These are phyloP conservation scores for Thaumatotibia leucotreta DNA, from an alignment of 1,140 invertebrate genomes.

Conservation along the genomic window DNA sequence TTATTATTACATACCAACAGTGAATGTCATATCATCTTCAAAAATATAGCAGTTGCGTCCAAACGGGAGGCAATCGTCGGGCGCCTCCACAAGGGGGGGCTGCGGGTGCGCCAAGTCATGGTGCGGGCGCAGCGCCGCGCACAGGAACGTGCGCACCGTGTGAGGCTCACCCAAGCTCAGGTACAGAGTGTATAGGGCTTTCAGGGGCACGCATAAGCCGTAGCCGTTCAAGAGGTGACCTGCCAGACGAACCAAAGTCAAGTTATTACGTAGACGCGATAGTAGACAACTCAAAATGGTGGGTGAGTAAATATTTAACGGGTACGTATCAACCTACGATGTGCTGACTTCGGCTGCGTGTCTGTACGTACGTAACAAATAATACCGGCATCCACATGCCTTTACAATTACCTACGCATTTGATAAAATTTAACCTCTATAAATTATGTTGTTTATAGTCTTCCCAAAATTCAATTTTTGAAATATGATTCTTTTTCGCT, in stretches of 20 bases:
- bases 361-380: too few relatives aligned
- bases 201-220: conserved; percentile 67
- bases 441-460: too few relatives aligned
- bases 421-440: too few relatives aligned
- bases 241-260: conserved; percentile 28
- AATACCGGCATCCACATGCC: too few relatives aligned
- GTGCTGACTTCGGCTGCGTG: too few relatives aligned
- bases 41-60: conserved; percentile 55
- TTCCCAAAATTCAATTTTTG: too few relatives aligned
- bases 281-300: too few relatives aligned
- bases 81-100: conserved; percentile 25
- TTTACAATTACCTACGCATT: too few relatives aligned
- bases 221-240: conserved; percentile 59
- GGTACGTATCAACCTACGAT: too few relatives aligned
- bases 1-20: conserved; percentile 28
- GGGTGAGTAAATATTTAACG: too few relatives aligned
- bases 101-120: conserved; percentile 29
- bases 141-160: conserved; percentile 63
- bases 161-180: conserved; percentile 68
- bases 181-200: conserved; percentile 71
- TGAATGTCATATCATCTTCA: conserved; percentile 52
- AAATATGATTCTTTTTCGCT: too few relatives aligned
- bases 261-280: background rate
- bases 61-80: conserved; percentile 24
- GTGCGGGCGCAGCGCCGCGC: conserved; percentile 34